Percentiles rank a stretch among this genome's conserved stretches.
These are phyloP conservation scores for Fragum whitleyi DNA, from an alignment of 2,888 invertebrate species.

Conservation along the genomic window DNA sequence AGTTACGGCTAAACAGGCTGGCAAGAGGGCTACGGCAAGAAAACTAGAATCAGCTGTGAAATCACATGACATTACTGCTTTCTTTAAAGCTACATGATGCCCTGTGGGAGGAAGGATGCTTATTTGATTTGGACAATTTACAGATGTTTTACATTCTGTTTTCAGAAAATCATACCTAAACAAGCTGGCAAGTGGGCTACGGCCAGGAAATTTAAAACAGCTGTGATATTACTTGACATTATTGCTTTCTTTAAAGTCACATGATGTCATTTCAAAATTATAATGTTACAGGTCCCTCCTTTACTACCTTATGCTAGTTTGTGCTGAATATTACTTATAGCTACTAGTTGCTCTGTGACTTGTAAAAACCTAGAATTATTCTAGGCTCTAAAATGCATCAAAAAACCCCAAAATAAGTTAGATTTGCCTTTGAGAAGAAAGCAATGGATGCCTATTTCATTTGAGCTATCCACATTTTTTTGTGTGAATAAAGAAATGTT, in stretches of 20 bases:
- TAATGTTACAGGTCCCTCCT: too few species aligned
- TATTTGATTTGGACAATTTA: constrained; percentile 83
- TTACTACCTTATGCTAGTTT: too few species aligned
- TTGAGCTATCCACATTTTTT: constrained; percentile 83
- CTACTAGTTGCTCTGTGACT: too few species aligned
- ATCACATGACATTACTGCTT: constrained; percentile 78
- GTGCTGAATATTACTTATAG: too few species aligned
- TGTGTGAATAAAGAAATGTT: too few species aligned
- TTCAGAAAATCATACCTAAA: constrained; percentile 78
- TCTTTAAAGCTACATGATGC: constrained; percentile 78
- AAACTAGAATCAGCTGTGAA: constrained; percentile 68
- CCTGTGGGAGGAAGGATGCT: constrained; percentile 82
- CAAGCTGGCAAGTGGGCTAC: constrained; percentile 78
- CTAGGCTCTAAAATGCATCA: too few species aligned
- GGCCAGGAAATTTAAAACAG: constrained; percentile 66
- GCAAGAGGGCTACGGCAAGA: constrained; percentile 72
- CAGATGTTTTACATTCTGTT: constrained; percentile 82
- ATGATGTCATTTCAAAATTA: too few species aligned
- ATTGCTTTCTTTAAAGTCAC: constrained; percentile 78
- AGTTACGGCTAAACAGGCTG: constrained; percentile 80
- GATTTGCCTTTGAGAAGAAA: constrained; percentile 81
- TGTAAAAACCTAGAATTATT: too few species aligned
- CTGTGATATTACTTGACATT: constrained; percentile 74
- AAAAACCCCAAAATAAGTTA: too few species aligned
- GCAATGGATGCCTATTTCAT: constrained; percentile 83